Evolutionary conservation across 2,797 vertebrate species (phyloP).

Genomic region (Triplophysa bombifrons): DNA sequence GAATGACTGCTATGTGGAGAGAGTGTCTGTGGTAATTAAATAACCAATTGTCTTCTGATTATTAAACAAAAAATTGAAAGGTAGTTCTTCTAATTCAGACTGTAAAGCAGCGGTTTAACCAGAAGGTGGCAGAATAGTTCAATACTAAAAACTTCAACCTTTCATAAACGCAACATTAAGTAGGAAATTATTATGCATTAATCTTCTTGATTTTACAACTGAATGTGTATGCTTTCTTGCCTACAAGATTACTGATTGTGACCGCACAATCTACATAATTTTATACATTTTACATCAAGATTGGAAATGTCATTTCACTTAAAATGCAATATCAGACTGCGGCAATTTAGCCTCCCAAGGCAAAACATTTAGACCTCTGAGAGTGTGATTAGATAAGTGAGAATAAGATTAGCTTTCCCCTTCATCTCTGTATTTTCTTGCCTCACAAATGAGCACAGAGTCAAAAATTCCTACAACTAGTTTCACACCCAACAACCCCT

Average conservation of each 20-base stretch:
- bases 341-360: conserved; percentile 11
- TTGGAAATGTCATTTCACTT: background rate
- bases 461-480: background rate
- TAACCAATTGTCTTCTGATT: no score
- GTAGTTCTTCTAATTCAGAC: background rate
- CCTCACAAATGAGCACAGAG: conserved; percentile 1
- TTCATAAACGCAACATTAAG: background rate
- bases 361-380: conserved; percentile 12
- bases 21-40: no score
- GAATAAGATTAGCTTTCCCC: background rate
- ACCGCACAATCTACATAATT: background rate
- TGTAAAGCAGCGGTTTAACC: background rate
- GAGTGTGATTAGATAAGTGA: conserved; percentile 19
- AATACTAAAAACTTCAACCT: background rate
- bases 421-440: background rate
- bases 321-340: background rate
- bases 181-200: background rate
- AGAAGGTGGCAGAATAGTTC: conserved; percentile 32
- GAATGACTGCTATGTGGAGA: no score
- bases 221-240: background rate
- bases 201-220: conserved; percentile 3
- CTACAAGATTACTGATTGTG: conserved; percentile 4
- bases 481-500: background rate
- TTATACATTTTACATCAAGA: background rate
- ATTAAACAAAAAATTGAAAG: no score